phyloP scores from a whole-genome alignment of 2,113 vertebrate genomes.

The Istiophorus platypterus region DNA sequence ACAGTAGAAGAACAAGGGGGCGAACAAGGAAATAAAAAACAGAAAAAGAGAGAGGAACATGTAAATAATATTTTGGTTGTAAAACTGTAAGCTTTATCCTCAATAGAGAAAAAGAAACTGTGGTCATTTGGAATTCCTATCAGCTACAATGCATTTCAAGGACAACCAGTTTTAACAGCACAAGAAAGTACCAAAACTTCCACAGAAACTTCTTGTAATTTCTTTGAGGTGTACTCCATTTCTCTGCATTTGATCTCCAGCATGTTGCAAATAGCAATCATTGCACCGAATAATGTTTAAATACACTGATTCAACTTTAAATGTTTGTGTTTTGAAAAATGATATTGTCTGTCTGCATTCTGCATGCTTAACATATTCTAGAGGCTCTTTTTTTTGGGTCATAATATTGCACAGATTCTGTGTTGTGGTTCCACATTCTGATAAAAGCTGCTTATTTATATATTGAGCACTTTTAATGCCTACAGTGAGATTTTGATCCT shows the following conservation, averaged over 20 bases:
- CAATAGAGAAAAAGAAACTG: conserved; percentile 7
- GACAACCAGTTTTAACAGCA: background rate
- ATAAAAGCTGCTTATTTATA: background rate
- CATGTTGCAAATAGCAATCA: background rate
- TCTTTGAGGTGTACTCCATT: background rate
- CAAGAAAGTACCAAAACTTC: conserved; percentile 11
- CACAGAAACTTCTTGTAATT: conserved; percentile 12
- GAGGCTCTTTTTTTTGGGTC: no score
- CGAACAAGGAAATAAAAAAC: background rate
- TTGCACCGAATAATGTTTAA: background rate
- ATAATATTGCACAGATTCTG: background rate
- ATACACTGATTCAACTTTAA: background rate
- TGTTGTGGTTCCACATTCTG: background rate
- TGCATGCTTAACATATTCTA: background rate
- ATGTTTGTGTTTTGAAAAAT: background rate
- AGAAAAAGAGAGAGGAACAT: background rate
- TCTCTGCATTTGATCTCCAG: no score
- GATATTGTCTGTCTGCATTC: background rate
- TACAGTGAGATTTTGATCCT: background rate
- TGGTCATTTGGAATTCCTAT: background rate
- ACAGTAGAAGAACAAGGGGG: background rate
- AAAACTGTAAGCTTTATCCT: background rate
- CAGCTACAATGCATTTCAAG: background rate
- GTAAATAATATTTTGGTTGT: background rate
- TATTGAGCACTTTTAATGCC: background rate